Percentiles rank a stretch among this genome's conserved stretches.
Evolutionary conservation across 2,113 vertebrate genomes (phyloP).

Genomic region (Hippocampus zosterae): DNA sequence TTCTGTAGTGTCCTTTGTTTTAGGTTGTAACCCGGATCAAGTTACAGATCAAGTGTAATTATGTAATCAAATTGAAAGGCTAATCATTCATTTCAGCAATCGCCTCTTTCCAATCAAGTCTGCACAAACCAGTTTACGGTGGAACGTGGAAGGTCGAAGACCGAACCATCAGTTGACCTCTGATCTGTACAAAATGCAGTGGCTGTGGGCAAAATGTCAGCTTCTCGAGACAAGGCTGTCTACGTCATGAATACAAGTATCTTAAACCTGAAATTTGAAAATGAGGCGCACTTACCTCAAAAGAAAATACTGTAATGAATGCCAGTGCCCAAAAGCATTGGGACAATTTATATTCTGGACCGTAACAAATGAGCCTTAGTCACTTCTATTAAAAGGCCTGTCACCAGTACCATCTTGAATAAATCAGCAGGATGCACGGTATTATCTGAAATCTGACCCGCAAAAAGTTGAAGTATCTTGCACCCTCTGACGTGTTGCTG

Average conservation of each 20-base stretch:
- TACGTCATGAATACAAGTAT: too few species aligned
- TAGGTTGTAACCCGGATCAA: too few species aligned
- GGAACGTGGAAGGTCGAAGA: background rate
- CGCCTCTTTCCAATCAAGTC: background rate
- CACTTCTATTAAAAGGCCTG: background rate
- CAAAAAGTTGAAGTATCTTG: slow-evolving; percentile 8
- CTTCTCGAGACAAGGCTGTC: too few species aligned
- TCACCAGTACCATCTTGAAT: background rate
- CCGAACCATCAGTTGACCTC: too few species aligned
- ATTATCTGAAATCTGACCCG: slow-evolving; percentile 23
- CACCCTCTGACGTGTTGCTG: slow-evolving; percentile 20
- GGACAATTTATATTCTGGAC: background rate
- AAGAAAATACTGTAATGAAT: background rate
- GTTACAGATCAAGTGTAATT: slow-evolving; percentile 21
- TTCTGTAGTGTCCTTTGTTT: too few species aligned
- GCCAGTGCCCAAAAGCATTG: background rate
- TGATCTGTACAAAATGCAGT: background rate
- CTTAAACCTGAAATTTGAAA: background rate
- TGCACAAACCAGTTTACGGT: background rate
- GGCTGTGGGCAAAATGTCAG: background rate
- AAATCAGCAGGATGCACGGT: background rate
- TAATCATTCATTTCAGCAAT: background rate
- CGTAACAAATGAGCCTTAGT: background rate
- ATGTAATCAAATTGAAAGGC: slow-evolving; percentile 18
- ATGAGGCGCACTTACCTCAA: background rate